Conservation (phyloP, 2,113 vertebrate species). For the Eurypyga helias region DNA sequence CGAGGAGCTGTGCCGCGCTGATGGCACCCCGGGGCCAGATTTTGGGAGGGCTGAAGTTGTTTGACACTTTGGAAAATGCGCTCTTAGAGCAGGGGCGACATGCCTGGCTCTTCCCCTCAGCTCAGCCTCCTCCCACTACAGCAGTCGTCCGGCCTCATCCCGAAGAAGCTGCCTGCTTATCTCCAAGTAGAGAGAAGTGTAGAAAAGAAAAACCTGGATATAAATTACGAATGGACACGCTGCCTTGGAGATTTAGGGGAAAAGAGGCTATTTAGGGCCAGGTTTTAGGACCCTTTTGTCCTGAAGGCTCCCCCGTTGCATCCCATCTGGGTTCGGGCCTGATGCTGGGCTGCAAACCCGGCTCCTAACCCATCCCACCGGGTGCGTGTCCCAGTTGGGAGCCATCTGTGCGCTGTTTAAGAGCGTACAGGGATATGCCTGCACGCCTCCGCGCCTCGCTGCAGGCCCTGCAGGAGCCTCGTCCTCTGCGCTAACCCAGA, state of each 20-base stretch:
- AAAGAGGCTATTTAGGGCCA: background rate
- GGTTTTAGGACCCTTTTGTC: background rate
- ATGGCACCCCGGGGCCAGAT: fast-evolving
- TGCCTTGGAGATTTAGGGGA: background rate
- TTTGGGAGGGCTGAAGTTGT: background rate
- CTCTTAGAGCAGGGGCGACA: background rate
- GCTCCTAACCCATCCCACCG: background rate
- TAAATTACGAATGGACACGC: fast-evolving
- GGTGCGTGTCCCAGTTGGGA: background rate
- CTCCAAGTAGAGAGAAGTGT: background rate
- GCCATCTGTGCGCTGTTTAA: background rate
- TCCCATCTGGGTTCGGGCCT: fast-evolving
- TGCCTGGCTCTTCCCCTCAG: background rate
- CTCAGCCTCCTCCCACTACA: background rate
- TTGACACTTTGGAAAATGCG: fast-evolving
- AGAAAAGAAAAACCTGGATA: background rate
- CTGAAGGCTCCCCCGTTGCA: background rate
- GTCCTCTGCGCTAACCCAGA: background rate
- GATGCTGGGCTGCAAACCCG: background rate
- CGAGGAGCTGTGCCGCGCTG: background rate
- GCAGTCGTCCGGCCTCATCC: background rate
- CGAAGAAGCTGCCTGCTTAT: background rate
- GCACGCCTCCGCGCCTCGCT: fast-evolving
- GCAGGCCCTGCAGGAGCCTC: background rate
- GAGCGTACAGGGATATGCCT: fast-evolving